These are phyloP conservation scores for Eugnorisma glareosa DNA, from an alignment of 2,888 invertebrate species.

Conservation along the genomic window DNA sequence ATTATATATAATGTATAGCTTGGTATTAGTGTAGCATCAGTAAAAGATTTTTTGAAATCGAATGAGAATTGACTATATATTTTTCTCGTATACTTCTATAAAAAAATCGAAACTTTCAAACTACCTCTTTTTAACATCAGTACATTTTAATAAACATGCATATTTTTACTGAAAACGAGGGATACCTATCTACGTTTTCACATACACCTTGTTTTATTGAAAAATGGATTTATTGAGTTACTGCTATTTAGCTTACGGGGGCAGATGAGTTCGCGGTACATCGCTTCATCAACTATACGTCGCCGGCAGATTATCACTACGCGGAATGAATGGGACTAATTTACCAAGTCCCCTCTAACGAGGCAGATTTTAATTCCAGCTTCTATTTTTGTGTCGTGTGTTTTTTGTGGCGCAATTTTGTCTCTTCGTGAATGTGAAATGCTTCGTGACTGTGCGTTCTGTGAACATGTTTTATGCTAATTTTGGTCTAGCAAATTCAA, in stretches of 20 bases:
- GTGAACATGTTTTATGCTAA: neutral
- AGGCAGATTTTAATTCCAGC: constrained; percentile 67
- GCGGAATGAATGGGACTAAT: constrained; percentile 76
- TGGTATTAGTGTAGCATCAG: neutral
- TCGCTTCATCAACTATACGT: constrained; percentile 70
- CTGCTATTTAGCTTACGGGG: neutral
- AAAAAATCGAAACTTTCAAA: neutral
- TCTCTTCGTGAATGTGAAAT: constrained; percentile 38
- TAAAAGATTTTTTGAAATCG: neutral
- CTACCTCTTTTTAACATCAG: too few species aligned
- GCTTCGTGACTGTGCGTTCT: constrained; percentile 37
- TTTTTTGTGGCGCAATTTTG: constrained; percentile 53
- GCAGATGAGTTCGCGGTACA: constrained; percentile 28
- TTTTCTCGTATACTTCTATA: too few species aligned
- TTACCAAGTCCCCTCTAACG: constrained; percentile 65
- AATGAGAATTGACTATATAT: too few species aligned
- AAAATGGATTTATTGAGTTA: neutral
- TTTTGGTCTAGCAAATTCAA: neutral
- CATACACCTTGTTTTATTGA: neutral
- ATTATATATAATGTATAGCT: neutral
- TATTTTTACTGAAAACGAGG: neutral
- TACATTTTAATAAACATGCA: too few species aligned
- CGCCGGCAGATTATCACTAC: constrained; percentile 73
- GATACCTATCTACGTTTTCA: neutral
- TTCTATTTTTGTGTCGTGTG: constrained; percentile 63